A percentile compares a stretch with the other conserved stretches of the same genome.
Evolutionary conservation across 1,140 invertebrate genomes (phyloP).

Genomic region (Saccostrea cuccullata): DNA sequence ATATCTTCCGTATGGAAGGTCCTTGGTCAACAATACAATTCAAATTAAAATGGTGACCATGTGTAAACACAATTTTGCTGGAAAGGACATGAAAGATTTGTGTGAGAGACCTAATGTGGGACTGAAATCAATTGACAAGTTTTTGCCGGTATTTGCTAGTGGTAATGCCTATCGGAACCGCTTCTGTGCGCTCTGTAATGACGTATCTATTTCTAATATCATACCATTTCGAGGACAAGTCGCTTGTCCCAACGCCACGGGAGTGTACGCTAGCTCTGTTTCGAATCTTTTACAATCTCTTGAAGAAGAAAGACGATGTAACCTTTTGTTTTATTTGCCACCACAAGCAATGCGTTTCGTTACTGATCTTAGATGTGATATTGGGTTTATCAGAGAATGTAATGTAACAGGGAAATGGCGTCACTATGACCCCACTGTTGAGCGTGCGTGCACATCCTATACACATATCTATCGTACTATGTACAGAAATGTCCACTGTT

Average conservation of each 20-base stretch:
- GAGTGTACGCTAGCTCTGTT: background rate
- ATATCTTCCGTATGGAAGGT: background rate
- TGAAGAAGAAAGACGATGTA: background rate
- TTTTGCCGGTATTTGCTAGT: background rate
- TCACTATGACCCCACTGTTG: background rate
- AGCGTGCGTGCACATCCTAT: background rate
- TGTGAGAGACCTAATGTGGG: background rate
- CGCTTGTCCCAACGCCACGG: background rate
- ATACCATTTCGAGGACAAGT: background rate
- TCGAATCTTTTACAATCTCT: background rate
- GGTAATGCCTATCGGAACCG: background rate
- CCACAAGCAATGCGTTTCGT: background rate
- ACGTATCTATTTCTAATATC: too few relatives aligned
- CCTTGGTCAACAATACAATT: background rate
- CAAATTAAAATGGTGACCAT: background rate
- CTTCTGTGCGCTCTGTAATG: slow-evolving; percentile 22
- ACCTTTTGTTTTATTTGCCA: background rate
- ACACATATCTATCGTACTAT: background rate
- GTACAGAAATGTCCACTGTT: slow-evolving; percentile 17
- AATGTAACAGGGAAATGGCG: slow-evolving; percentile 30
- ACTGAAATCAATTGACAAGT: background rate
- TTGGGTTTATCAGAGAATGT: slow-evolving; percentile 17
- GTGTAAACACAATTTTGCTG: background rate
- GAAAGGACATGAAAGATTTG: background rate
- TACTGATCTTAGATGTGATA: background rate